phyloP scores from a whole-genome alignment of 2,888 invertebrate species.

The Andrena chrysosceles region DNA sequence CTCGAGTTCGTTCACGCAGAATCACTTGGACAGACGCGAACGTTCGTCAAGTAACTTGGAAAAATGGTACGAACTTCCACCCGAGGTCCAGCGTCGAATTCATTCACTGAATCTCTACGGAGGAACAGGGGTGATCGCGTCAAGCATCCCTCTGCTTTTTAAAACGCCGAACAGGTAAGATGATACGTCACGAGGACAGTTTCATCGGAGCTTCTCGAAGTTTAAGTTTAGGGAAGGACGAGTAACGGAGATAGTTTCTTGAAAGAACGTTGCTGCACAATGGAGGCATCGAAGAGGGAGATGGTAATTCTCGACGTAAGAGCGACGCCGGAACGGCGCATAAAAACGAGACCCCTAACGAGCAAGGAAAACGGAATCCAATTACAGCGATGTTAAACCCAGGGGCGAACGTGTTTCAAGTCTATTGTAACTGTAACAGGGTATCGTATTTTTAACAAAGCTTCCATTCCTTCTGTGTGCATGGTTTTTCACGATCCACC shows the following conservation, averaged over 20 bases:
- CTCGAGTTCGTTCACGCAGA: neutral
- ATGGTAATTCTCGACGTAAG: neutral
- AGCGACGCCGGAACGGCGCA: neutral
- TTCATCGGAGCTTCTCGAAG: constrained; percentile 35
- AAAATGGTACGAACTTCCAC: neutral
- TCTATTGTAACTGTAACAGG: neutral
- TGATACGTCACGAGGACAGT: constrained; percentile 27
- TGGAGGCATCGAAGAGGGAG: neutral
- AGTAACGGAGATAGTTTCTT: neutral
- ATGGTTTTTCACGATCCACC: neutral
- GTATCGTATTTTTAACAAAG: neutral
- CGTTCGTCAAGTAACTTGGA: neutral
- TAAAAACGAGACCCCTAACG: neutral
- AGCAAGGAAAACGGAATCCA: neutral
- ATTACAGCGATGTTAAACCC: neutral
- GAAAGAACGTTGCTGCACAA: neutral
- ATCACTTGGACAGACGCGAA: neutral
- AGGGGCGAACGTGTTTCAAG: neutral
- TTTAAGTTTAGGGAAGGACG: constrained; percentile 24
- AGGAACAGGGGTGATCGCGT: neutral
- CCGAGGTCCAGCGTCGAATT: neutral
- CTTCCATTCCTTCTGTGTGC: neutral
- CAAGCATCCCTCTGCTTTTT: neutral
- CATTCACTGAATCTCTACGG: neutral
- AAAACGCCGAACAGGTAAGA: constrained; percentile 11